Conservation (phyloP, 2,113 vertebrate genomes). For the Eolophus roseicapilla region DNA sequence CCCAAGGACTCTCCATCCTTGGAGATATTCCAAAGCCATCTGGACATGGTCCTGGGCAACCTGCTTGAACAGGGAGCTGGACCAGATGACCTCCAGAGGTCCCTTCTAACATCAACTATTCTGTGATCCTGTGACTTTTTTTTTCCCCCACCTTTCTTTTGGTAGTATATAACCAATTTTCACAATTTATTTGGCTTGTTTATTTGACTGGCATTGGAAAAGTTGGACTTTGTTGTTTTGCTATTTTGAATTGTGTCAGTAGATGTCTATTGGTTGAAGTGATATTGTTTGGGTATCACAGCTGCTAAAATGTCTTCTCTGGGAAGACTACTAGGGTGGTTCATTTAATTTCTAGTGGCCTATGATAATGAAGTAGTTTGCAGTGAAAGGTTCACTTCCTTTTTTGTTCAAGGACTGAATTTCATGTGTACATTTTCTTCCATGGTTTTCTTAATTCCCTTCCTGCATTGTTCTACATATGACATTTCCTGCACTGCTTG, state of each 20-base stretch:
- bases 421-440: background rate
- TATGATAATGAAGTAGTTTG: background rate
- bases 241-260: background rate
- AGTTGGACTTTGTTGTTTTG: background rate
- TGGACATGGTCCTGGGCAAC: background rate
- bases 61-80: background rate
- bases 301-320: background rate
- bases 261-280: background rate
- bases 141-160: background rate
- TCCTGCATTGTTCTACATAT: background rate
- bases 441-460: background rate
- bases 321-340: background rate
- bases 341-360: background rate
- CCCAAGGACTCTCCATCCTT: background rate
- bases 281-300: background rate
- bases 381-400: background rate
- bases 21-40: background rate
- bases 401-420: background rate
- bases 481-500: background rate
- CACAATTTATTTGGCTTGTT: background rate
- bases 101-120: background rate
- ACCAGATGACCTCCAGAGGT: background rate
- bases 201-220: background rate
- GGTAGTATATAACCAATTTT: background rate
- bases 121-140: background rate